These are phyloP conservation scores for Azorinus chamasolen DNA, from an alignment of 2,888 invertebrate species.

Conservation along the genomic window DNA sequence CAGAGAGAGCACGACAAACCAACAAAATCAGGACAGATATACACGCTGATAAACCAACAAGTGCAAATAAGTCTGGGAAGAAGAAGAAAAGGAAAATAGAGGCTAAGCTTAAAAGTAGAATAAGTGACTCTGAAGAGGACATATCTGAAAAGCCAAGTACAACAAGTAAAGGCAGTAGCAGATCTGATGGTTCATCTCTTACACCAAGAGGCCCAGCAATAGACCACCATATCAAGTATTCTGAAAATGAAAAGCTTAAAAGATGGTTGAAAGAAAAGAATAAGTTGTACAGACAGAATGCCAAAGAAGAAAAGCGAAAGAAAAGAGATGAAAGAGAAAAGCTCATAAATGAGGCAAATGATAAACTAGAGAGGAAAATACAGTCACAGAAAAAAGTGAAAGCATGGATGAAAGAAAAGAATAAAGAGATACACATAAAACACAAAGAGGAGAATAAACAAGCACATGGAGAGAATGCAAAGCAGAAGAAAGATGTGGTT, in stretches of 20 bases:
- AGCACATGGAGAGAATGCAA: constrained; percentile 37
- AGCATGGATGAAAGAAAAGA: constrained; percentile 76
- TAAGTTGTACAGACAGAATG: constrained; percentile 66
- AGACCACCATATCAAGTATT: constrained; percentile 71
- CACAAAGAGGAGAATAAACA: constrained; percentile 63
- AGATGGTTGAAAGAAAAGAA: constrained; percentile 76
- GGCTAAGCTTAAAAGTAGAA: constrained; percentile 33
- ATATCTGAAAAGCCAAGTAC: constrained; percentile 54
- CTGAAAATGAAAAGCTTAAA: constrained; percentile 67
- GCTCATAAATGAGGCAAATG: constrained; percentile 68
- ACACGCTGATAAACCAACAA: constrained; percentile 40
- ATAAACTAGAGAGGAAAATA: constrained; percentile 64
- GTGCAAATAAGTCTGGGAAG: constrained; percentile 38
- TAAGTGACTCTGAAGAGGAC: constrained; percentile 60
- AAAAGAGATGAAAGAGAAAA: constrained; percentile 73
- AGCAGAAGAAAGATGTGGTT: constrained; percentile 38
- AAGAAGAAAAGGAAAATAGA: constrained; percentile 61
- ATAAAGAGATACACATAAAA: constrained; percentile 67
- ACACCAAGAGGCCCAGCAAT: constrained; percentile 43
- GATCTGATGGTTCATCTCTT: constrained; percentile 9
- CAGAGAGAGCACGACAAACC: constrained; percentile 56
- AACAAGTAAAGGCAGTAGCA: constrained; percentile 30
- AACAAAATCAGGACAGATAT: constrained; percentile 59
- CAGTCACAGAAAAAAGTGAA: constrained; percentile 71
- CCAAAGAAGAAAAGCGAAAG: constrained; percentile 70